Evolutionary conservation across 35 echinoderm and acorn worm genomes (phyloP).

Genomic region (Apostichopus californicus): DNA sequence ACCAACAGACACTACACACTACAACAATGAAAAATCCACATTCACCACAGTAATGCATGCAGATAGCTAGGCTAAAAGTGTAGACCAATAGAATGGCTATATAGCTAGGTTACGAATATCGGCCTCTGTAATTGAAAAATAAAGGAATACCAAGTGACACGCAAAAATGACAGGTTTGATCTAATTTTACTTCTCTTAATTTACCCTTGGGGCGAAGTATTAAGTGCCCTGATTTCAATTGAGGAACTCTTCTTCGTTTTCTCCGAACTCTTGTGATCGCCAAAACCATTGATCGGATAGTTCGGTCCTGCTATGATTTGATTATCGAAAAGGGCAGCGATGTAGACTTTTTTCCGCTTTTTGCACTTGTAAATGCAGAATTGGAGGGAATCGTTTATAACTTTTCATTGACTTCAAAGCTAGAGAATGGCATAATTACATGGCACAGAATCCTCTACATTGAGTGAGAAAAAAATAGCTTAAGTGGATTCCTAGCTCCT

Average conservation of each 20-base stretch:
- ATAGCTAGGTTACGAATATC: background rate
- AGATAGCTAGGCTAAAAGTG: background rate
- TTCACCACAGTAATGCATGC: background rate
- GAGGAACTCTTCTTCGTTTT: constrained; percentile 1
- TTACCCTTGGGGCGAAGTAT: constrained; percentile 24
- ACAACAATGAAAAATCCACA: background rate
- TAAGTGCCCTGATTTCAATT: constrained; percentile 34
- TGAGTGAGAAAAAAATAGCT: background rate
- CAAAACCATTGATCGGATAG: constrained; percentile 7
- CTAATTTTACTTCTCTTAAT: constrained; percentile 39
- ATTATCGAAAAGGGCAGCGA: background rate
- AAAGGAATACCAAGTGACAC: constrained; percentile 18
- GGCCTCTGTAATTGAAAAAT: constrained; percentile 22
- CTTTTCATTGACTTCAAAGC: background rate
- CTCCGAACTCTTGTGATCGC: background rate
- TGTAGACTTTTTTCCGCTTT: background rate
- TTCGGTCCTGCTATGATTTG: constrained; percentile 4
- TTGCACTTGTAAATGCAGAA: background rate
- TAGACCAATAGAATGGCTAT: background rate
- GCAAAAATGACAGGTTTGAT: constrained; percentile 41
- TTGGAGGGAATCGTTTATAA: background rate
- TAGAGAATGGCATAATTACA: background rate
- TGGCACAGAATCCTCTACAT: background rate
- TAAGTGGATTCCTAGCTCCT: background rate
- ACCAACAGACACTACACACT: background rate